Evolutionary conservation across 2,888 invertebrate genomes (phyloP), one percentile per base, ranked within the genome.

Genomic region (Caenorhabditis parvicauda): DNA sequence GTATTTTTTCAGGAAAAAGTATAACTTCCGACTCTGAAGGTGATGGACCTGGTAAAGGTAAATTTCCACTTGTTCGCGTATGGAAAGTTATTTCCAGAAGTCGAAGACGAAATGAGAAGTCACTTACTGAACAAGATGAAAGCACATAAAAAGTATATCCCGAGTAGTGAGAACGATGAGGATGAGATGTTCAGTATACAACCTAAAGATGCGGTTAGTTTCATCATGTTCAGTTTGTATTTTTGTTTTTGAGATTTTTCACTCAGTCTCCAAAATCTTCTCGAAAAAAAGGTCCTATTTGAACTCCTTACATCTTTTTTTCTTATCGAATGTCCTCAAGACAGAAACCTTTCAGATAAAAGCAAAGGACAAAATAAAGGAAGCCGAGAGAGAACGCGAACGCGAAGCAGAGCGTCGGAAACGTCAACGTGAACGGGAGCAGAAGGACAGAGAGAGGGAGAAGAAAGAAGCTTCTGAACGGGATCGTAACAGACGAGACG

Each of bases 151-250:
- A n/a, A n/a, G n/a, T n/a, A n/a, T n/a, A n/a, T n/a, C n/a, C n/a
- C n/a, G n/a, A 64, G 47, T 29, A 58, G 51, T 4, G 64, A 64
- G n/a, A 62, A 64, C 39, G 68, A 68, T 6, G 62, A 61, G n/a
- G 66, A 65, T 21, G 64, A 68, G 35, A 50, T 68, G 19, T 72
- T 72, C 45, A 63, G 70, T 1, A 67, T 72, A 32, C 70, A 72
- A 47, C 72, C 72, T 6, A 64, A 59, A 52, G 64, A 60, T 28
- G 58, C 61, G n/a, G 67, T 67, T 19, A 32, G 59, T 47, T 22
- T 49, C 25, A 5, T 17, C 2, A 32, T 12, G 19, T 29, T 32
- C 9, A 32, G 35, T 32, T n/a, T 32, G 9, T n/a, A 9, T 9
- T 9, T 12, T 12, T 12, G 35, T 32, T 32, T 32, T 32, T 32